A percentile compares a stretch with the other conserved stretches of the same genome.
Conservation (phyloP, 2,113 vertebrate species). For the Machaerirhynchus nigripectus region DNA sequence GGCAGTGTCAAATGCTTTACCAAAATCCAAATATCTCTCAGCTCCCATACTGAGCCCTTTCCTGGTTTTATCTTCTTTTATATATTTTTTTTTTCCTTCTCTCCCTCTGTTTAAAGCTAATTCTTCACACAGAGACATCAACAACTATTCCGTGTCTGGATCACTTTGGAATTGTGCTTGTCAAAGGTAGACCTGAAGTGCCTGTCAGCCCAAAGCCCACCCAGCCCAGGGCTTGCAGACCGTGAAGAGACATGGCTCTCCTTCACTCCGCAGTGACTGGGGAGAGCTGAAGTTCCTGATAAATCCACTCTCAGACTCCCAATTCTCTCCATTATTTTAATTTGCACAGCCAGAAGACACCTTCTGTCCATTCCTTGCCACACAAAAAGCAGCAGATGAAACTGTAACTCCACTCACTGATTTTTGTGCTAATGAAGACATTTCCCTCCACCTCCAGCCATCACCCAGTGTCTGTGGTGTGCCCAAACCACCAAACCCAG, state of each 20-base stretch:
- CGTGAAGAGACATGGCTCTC: fast-evolving
- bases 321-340: not conserved
- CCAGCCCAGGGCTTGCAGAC: not conserved
- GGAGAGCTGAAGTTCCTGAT: not conserved
- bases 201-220: not conserved
- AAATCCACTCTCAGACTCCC: not conserved
- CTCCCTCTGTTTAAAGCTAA: not conserved
- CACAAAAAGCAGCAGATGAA: not conserved
- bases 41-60: not conserved
- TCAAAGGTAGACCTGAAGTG: not conserved
- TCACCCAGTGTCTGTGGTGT: not conserved
- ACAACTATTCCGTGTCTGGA: not conserved
- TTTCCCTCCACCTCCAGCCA: not conserved
- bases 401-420: not conserved
- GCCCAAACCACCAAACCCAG: not conserved
- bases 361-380: not conserved
- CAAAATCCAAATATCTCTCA: conserved; percentile 12
- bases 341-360: not conserved
- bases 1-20: not conserved
- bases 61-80: not conserved
- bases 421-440: not conserved
- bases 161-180: not conserved
- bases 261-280: not conserved
- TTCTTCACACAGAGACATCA: not conserved
- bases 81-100: fast-evolving